A percentile compares a stretch with the other conserved stretches of the same genome.
Evolutionary conservation across 2,797 vertebrate genomes (phyloP).

Genomic region (Trachops cirrhosus): DNA sequence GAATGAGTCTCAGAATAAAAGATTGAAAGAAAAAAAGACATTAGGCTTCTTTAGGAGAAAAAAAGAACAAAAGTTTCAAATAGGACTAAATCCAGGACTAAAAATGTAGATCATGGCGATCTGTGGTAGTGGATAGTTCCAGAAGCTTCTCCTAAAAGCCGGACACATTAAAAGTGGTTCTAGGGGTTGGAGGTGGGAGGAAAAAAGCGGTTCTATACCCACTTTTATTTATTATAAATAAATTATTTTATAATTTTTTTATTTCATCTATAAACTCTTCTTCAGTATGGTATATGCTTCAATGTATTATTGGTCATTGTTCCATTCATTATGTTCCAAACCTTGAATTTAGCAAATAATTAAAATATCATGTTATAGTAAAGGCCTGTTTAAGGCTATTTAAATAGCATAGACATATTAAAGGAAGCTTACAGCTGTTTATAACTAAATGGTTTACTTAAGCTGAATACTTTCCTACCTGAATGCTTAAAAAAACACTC

Average conservation of each 20-base stretch:
- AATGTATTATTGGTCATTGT: neutral
- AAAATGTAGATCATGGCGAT: neutral
- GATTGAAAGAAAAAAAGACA: neutral
- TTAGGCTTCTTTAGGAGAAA: neutral
- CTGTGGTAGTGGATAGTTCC: neutral
- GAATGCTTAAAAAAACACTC: neutral
- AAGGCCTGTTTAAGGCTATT: neutral
- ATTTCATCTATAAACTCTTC: slow-evolving; percentile 32
- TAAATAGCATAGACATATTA: neutral
- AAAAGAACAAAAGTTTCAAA: slow-evolving; percentile 22
- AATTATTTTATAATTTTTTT: no score
- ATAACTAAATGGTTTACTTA: slow-evolving; percentile 1
- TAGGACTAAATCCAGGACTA: neutral
- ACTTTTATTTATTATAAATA: no score
- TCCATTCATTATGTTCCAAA: slow-evolving; percentile 7
- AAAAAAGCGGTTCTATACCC: neutral
- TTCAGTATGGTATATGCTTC: neutral
- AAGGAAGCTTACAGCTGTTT: neutral
- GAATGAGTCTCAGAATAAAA: neutral
- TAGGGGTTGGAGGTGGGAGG: neutral
- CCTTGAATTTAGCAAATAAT: slow-evolving; percentile 30
- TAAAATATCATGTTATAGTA: neutral
- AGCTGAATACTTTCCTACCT: neutral
- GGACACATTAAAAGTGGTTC: neutral
- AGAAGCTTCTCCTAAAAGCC: slow-evolving; percentile 1